These are phyloP conservation scores for Cairina moschata DNA, from an alignment of 2,113 vertebrate species.

Conservation along the genomic window DNA sequence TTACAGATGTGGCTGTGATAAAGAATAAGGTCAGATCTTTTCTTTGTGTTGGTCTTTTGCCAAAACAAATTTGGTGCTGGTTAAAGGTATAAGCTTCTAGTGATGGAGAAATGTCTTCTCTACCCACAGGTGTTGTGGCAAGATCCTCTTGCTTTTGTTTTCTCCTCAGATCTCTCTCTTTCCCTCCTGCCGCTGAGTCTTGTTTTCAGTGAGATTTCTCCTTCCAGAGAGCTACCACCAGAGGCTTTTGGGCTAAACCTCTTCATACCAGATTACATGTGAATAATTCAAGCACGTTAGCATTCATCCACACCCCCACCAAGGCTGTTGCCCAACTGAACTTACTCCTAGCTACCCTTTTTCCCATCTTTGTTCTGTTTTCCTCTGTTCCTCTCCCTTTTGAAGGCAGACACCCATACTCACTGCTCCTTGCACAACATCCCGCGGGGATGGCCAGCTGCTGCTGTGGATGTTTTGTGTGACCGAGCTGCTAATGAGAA, in stretches of 20 bases:
- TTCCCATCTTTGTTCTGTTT: not conserved
- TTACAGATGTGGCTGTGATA: not conserved
- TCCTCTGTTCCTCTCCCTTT: not conserved
- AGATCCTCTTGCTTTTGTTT: not conserved
- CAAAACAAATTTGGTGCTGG: not conserved
- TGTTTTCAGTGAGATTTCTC: not conserved
- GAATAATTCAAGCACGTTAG: not conserved
- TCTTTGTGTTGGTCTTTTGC: not conserved
- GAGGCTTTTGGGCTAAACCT: not conserved
- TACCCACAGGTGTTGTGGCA: not conserved
- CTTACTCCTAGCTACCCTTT: not conserved
- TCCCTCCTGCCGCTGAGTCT: not conserved
- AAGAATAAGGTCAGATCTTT: not conserved
- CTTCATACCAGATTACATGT: accelerated
- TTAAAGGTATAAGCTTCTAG: not conserved
- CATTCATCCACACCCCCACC: not conserved
- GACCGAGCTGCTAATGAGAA: not conserved
- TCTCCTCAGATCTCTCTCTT: not conserved
- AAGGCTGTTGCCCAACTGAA: not conserved
- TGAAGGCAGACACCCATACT: not conserved
- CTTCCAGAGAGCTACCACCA: not conserved
- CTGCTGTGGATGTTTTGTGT: not conserved
- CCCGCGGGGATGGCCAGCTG: not conserved
- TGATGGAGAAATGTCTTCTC: not conserved
- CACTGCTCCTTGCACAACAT: not conserved